Evolutionary conservation across 1,140 invertebrate species (phyloP).

Genomic region (Nymphalis io): DNA sequence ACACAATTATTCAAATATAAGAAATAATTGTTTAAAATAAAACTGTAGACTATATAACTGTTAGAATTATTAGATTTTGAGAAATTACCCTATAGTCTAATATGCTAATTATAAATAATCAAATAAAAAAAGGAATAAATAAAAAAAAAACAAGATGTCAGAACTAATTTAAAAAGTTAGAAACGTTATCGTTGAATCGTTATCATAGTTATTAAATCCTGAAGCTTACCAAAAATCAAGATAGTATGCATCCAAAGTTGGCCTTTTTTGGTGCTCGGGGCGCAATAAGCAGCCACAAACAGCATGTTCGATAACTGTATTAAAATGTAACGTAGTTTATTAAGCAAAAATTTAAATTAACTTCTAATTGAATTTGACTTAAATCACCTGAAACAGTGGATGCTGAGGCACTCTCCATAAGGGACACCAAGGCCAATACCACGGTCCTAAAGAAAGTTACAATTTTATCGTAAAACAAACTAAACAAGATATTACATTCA

Average conservation of each 20-base stretch:
- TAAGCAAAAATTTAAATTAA: neutral
- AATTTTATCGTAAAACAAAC: neutral
- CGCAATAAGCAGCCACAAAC: slow-evolving; percentile 88
- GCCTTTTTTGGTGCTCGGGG: slow-evolving; percentile 88
- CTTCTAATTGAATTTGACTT: neutral
- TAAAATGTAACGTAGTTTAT: slow-evolving; percentile 16
- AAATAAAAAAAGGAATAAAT: too few relatives aligned
- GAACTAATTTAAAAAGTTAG: too few relatives aligned
- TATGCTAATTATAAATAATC: too few relatives aligned
- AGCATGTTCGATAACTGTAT: slow-evolving; percentile 87
- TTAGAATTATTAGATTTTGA: too few relatives aligned
- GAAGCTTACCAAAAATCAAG: slow-evolving; percentile 86
- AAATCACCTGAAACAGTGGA: slow-evolving; percentile 81
- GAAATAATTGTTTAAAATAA: too few relatives aligned
- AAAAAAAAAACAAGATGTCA: too few relatives aligned
- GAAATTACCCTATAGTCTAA: too few relatives aligned
- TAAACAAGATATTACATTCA: neutral
- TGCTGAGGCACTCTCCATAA: slow-evolving; percentile 86
- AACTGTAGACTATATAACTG: too few relatives aligned
- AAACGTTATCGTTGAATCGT: neutral
- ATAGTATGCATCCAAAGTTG: slow-evolving; percentile 91
- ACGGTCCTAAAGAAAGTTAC: slow-evolving; percentile 73
- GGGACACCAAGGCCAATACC: slow-evolving; percentile 84
- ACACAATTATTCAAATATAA: too few relatives aligned
- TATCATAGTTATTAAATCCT: neutral